A percentile compares a stretch with the other conserved stretches of the same genome.
These are phyloP conservation scores for Drosophila stalkeri DNA, from an alignment of 2,888 invertebrate species.

Conservation along the genomic window DNA sequence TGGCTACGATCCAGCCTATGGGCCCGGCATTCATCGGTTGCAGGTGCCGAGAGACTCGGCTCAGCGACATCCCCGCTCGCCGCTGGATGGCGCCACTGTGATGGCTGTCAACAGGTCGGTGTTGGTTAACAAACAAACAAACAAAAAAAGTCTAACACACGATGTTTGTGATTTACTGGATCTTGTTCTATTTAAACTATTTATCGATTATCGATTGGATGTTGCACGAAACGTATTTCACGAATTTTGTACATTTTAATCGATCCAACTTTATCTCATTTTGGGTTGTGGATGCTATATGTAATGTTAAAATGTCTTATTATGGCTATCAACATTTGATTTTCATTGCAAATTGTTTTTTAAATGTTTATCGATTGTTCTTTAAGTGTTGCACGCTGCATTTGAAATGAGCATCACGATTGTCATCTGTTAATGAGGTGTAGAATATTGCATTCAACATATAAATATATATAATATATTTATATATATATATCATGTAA, in stretches of 20 bases:
- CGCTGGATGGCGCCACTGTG: conserved; percentile 74
- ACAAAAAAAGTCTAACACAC: neutral
- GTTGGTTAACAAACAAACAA: conserved; percentile 5
- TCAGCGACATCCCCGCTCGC: conserved; percentile 49
- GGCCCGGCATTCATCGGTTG: conserved; percentile 71
- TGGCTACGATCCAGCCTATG: conserved; percentile 76
- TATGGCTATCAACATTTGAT: neutral
- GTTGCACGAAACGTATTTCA: conserved; percentile 4
- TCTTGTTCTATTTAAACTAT: neutral
- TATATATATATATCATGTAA: neutral
- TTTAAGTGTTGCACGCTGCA: neutral
- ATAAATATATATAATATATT: neutral
- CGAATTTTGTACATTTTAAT: neutral
- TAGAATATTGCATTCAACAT: neutral
- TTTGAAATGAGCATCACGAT: neutral
- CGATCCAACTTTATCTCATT: neutral
- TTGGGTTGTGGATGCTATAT: neutral
- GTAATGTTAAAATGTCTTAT: too few relatives aligned
- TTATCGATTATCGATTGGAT: conserved; percentile 5
- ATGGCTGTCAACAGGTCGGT: conserved; percentile 67
- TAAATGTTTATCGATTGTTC: neutral
- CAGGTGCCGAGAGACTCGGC: conserved; percentile 53
- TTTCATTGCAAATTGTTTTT: neutral
- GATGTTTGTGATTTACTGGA: conserved; percentile 12
- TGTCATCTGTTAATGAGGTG: neutral